phyloP scores from a whole-genome alignment of 2,888 invertebrate species.

The Empis livida region DNA sequence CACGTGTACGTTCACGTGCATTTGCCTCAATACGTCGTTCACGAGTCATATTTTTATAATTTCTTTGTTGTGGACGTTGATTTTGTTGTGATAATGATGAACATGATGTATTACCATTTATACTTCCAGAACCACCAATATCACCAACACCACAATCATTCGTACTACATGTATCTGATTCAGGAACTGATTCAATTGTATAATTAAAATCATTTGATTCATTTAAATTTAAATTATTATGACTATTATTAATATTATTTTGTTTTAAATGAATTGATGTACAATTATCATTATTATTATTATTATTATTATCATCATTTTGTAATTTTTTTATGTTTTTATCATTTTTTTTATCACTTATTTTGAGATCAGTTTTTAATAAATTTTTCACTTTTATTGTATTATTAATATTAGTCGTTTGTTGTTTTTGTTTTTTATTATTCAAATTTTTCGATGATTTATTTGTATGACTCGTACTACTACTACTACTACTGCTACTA shows the following conservation, averaged over 20 bases:
- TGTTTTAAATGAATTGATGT: not conserved
- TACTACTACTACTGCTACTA: slow-evolving; percentile 15
- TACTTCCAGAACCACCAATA: not conserved
- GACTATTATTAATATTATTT: not conserved
- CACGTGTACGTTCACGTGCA: slow-evolving; percentile 80
- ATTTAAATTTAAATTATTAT: not conserved
- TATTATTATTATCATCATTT: no score
- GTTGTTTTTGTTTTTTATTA: not conserved
- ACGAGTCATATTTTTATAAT: slow-evolving; percentile 92
- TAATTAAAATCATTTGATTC: not conserved
- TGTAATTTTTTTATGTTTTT: no score
- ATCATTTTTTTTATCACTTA: not conserved
- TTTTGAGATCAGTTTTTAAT: slow-evolving; percentile 11
- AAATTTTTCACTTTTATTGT: not conserved
- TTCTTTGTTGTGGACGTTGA: slow-evolving; percentile 55
- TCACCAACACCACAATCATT: slow-evolving; percentile 9
- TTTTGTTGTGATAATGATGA: slow-evolving; percentile 3
- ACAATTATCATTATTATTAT: slow-evolving; percentile 12
- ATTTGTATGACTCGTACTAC: slow-evolving; percentile 19
- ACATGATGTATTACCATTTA: not conserved
- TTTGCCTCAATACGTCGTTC: slow-evolving; percentile 90
- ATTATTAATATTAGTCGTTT: not conserved
- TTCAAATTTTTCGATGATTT: slow-evolving; percentile 5
- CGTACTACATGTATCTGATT: slow-evolving; percentile 3
- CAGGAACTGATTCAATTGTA: not conserved